Evolutionary conservation across 2,113 vertebrate species (phyloP), one percentile per base, ranked within the genome.

Genomic region (Hipposideros armiger): DNA sequence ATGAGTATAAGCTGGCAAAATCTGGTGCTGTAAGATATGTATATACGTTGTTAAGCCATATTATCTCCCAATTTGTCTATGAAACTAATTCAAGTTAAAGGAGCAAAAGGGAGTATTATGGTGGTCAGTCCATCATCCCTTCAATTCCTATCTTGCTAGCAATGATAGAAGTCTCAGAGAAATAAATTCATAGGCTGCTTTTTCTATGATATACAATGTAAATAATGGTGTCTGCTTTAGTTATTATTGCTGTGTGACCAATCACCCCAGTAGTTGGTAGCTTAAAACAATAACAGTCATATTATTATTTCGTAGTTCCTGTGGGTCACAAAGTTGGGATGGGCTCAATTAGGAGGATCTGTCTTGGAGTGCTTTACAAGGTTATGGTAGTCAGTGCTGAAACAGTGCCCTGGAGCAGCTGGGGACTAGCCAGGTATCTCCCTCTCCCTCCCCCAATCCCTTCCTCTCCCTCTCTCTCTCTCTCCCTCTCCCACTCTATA

Each of bases 51-150:
- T 56, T 58, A 89, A 74, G 58, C 64, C 58, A 13, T 66, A 80
- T 66, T 73, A 56, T 54, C 16, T 95, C 24, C 40, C 8, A 20
- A 5, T 58, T 89, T 90, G 90, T 83, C 64, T 78, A 32, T 56
- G 67, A 92, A 89, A 90, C 2, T 6, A 88, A 89, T 50, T 91
- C 24, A 70, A 83, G 32, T 50, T 80, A 80, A 87, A 95, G 36
- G 7, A 84, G 36, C 11, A n/a, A 94, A 72, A 76, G 32, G 80
- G 42, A 70, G 66, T 42, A 30, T 52, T 36, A 50, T 40, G 32
- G n/a, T 81, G 52, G 52, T 83, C 36, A 62, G 32, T 26, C 30
- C 69, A 50, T 77, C 47, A 91, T 70, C 40, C 36, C 50, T 74
- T 64, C 77, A 32, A 45, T 91, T 72, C 30, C 42, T 82, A 81